phyloP scores from a whole-genome alignment of 2,797 vertebrate species.

The Coreius guichenoti region DNA sequence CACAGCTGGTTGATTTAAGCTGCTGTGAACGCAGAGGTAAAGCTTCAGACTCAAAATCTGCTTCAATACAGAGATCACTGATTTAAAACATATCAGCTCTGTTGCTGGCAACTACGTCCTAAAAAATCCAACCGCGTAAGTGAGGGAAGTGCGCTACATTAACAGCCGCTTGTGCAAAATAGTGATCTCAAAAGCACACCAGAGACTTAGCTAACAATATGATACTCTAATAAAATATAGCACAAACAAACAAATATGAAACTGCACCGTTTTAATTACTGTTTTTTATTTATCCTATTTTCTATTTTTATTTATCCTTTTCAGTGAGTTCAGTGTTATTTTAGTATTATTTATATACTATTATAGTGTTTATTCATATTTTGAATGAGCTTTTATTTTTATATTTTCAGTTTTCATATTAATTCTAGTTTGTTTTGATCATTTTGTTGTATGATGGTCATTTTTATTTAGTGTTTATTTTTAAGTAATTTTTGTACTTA shows the following conservation, averaged over 20 bases:
- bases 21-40: background rate
- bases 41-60: background rate
- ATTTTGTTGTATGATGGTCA: background rate
- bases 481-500: background rate
- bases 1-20: constrained; percentile 4
- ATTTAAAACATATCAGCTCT: background rate
- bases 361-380: background rate
- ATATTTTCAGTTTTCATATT: background rate
- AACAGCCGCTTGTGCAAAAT: background rate
- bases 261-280: background rate
- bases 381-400: background rate
- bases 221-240: background rate
- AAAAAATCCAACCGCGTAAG: background rate
- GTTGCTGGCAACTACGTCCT: background rate
- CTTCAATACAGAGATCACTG: background rate
- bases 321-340: background rate
- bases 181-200: background rate
- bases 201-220: background rate
- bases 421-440: background rate
- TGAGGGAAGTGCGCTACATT: background rate
- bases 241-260: background rate
- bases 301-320: background rate
- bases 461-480: background rate
- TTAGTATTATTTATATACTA: background rate
- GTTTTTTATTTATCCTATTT: background rate